Percentiles rank a stretch among this genome's conserved stretches.
phyloP scores from a whole-genome alignment of 2,888 invertebrate species.

The Cephus pulcher region DNA sequence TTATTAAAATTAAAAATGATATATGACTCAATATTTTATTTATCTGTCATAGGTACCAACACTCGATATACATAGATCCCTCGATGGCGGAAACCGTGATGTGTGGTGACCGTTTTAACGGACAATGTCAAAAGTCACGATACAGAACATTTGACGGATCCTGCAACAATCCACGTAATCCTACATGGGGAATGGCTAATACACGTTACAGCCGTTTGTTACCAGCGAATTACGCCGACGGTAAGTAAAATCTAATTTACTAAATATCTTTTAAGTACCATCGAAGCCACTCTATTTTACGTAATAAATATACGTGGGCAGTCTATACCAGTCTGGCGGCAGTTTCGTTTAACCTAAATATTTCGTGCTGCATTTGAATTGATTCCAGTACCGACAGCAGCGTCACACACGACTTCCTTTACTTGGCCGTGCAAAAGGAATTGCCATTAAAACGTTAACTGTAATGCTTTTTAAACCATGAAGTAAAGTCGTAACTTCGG shows the following conservation, averaged over 20 bases:
- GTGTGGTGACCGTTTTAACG: slow-evolving; percentile 37
- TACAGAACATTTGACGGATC: slow-evolving; percentile 91
- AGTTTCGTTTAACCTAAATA: slow-evolving; percentile 17
- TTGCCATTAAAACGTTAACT: neutral
- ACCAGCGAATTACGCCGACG: slow-evolving; percentile 76
- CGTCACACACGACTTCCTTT: neutral
- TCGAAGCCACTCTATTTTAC: neutral
- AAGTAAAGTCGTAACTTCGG: neutral
- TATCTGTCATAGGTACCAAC: neutral
- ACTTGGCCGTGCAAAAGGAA: neutral
- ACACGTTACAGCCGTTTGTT: slow-evolving; percentile 77
- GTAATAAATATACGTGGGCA: slow-evolving; percentile 28
- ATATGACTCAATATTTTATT: neutral
- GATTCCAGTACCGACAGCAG: neutral
- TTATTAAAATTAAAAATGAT: neutral
- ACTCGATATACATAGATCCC: neutral
- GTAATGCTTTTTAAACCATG: neutral
- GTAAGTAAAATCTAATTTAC: slow-evolving; percentile 61
- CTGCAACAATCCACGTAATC: slow-evolving; percentile 90
- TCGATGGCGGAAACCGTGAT: neutral
- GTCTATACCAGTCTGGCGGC: slow-evolving; percentile 18
- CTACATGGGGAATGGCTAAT: slow-evolving; percentile 84
- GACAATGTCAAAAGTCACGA: slow-evolving; percentile 68
- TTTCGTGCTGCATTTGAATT: neutral
- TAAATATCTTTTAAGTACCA: neutral